Percentiles rank a stretch among this genome's conserved stretches.
phyloP scores from a whole-genome alignment of 2,113 vertebrate genomes.

The Trachemys scripta region DNA sequence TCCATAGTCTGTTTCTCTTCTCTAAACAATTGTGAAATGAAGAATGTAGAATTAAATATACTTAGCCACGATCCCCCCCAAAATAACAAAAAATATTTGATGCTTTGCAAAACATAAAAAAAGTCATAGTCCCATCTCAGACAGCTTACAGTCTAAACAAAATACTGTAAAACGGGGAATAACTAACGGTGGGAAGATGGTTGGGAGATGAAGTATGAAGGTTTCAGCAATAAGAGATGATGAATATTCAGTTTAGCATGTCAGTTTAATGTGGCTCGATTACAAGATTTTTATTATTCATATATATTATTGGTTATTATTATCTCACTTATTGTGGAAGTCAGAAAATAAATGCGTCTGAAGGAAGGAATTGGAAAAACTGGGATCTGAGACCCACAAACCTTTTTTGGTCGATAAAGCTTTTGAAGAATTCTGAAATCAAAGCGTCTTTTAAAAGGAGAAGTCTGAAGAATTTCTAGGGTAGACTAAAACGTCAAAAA shows the following conservation, averaged over 20 bases:
- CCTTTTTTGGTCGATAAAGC: not conserved
- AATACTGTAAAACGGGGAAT: not conserved
- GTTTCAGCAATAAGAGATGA: not conserved
- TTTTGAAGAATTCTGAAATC: not conserved
- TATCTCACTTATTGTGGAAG: not conserved
- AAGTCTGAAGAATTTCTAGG: not conserved
- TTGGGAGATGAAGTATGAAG: not conserved
- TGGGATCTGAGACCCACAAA: not conserved
- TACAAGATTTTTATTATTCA: not conserved
- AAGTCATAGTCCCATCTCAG: not conserved
- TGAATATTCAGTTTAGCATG: not conserved
- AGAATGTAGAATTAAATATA: not conserved
- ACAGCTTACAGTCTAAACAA: not conserved
- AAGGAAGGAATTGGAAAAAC: not conserved
- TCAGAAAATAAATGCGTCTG: not conserved
- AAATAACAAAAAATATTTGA: not conserved
- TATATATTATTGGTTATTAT: not conserved
- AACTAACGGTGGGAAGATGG: not conserved
- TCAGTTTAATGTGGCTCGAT: not conserved
- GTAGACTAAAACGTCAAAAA: not conserved
- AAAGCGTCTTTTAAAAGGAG: not conserved
- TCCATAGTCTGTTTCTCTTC: not conserved
- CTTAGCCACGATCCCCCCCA: not conserved
- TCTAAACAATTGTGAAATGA: not conserved
- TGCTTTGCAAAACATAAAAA: not conserved